These are phyloP conservation scores for Gandaritis pyraliata DNA, from an alignment of 2,888 invertebrate species.

Conservation along the genomic window DNA sequence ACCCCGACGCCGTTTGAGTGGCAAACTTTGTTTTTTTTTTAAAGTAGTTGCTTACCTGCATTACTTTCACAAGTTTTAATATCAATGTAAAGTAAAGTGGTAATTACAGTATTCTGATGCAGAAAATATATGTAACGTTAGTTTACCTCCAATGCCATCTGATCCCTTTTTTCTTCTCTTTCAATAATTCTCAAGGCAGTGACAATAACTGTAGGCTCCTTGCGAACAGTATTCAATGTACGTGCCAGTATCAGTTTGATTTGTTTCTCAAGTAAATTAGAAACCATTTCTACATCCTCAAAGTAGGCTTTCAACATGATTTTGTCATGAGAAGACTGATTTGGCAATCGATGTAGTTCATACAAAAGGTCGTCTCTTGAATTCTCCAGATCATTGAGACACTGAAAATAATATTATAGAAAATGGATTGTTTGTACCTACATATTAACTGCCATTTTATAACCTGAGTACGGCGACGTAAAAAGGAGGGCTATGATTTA, in stretches of 20 bases:
- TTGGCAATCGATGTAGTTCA: constrained; percentile 96
- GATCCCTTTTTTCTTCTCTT: constrained; percentile 97
- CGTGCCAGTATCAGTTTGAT: constrained; percentile 94
- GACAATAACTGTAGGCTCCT: constrained; percentile 97
- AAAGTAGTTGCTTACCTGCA: too few relatives aligned
- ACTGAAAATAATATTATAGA: constrained; percentile 73
- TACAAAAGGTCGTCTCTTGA: constrained; percentile 97
- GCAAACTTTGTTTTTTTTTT: too few relatives aligned
- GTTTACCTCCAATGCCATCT: constrained; percentile 88
- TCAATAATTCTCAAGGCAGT: constrained; percentile 98
- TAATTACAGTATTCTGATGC: not conserved
- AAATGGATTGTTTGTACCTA: too few relatives aligned
- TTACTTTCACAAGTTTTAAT: not conserved
- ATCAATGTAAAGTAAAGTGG: not conserved
- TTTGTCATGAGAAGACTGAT: constrained; percentile 95
- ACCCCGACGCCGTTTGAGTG: too few relatives aligned
- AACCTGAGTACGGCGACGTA: too few relatives aligned
- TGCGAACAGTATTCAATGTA: constrained; percentile 96
- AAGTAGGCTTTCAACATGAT: constrained; percentile 98
- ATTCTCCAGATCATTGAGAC: constrained; percentile 97
- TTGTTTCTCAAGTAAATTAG: constrained; percentile 95
- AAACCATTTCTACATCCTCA: constrained; percentile 96
- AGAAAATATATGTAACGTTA: not conserved
- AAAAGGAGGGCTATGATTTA: too few relatives aligned
- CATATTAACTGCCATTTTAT: too few relatives aligned